Conservation (phyloP, 30 jellyfish, hydroid and myxozoan species). For the Mastigias papua region DNA sequence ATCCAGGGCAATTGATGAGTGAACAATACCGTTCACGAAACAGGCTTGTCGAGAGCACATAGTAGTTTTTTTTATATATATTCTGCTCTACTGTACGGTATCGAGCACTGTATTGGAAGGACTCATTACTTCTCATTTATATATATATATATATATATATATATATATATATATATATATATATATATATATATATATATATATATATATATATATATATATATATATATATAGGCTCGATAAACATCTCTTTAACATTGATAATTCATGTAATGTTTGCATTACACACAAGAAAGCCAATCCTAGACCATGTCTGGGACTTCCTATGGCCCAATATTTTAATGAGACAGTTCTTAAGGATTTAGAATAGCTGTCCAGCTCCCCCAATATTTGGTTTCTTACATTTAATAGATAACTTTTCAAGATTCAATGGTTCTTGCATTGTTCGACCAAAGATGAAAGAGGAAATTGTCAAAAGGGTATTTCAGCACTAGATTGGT, state of each 20-base stretch:
- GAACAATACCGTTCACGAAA: no score
- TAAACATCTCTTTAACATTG: constrained; percentile 4
- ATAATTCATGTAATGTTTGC: constrained; percentile 27
- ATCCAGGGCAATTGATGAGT: no score
- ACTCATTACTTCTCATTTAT: no score
- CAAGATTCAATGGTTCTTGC: constrained; percentile 41
- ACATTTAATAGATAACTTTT: constrained; percentile 15
- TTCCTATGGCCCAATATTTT: constrained; percentile 57
- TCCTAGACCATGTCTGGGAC: constrained; percentile 43
- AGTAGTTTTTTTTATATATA: no score
- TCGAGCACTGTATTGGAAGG: no score
- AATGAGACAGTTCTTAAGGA: constrained; percentile 74
- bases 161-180: no score
- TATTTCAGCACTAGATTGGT: constrained; percentile 11
- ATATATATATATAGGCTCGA: no score
- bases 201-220: no score
- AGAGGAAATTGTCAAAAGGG: constrained; percentile 27
- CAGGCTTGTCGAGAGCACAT: no score
- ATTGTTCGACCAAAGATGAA: constrained; percentile 22
- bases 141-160: no score
- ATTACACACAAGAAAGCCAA: constrained; percentile 16
- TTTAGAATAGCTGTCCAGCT: constrained; percentile 19
- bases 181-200: no score
- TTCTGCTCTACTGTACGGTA: no score
- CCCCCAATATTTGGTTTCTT: constrained; percentile 24